Percentiles rank a stretch among this genome's conserved stretches.
These are phyloP conservation scores for Pipistrellus pipistrellus DNA, from an alignment of 2,797 vertebrate species.

Conservation along the genomic window DNA sequence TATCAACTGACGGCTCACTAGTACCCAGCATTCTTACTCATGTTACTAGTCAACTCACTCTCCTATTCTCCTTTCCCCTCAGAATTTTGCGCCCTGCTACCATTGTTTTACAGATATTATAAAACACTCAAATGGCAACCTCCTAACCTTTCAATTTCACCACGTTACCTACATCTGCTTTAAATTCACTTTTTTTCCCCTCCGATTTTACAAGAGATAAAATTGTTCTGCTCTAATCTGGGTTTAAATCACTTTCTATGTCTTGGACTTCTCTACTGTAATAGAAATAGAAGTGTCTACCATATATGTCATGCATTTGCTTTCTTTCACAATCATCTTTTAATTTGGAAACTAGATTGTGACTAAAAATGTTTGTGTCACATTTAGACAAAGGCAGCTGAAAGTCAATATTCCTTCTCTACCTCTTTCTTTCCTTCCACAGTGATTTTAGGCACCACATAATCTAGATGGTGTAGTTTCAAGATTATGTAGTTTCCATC, in stretches of 20 bases:
- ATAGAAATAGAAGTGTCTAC: neutral
- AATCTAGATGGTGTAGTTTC: neutral
- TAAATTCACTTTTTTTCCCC: neutral
- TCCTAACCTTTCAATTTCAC: neutral
- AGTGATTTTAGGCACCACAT: neutral
- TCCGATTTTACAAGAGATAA: neutral
- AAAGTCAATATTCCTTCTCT: neutral
- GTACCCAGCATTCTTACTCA: neutral
- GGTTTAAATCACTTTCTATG: neutral
- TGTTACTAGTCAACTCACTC: neutral
- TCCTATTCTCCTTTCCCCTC: neutral
- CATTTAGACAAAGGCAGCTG: neutral
- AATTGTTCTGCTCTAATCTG: neutral
- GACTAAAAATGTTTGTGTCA: neutral
- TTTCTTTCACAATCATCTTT: neutral
- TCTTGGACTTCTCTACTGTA: neutral
- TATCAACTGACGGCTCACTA: neutral
- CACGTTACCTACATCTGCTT: neutral
- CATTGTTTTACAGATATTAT: neutral
- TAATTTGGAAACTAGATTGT: neutral
- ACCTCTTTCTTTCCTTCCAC: neutral
- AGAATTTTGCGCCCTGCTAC: neutral
- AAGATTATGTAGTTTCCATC: neutral
- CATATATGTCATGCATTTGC: neutral
- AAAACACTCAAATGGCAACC: neutral